Conservation (phyloP, 2,797 vertebrate species). For the Ctenopoma kingsleyae region DNA sequence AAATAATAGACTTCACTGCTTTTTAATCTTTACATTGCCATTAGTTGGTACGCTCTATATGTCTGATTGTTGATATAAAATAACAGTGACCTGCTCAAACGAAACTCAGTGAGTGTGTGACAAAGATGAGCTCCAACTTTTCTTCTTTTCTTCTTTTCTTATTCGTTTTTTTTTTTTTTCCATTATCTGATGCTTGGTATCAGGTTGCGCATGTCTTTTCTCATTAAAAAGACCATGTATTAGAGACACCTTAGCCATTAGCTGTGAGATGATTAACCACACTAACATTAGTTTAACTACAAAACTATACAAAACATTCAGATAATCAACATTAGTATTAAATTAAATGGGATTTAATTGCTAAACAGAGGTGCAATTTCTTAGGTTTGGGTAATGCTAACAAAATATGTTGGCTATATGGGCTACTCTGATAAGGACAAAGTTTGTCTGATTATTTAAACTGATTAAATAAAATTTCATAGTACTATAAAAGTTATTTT, state of each 20-base stretch:
- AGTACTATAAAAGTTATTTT: neutral
- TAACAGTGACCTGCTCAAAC: too few relatives aligned
- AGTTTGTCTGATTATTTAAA: neutral
- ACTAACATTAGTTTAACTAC: neutral
- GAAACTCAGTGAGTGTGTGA: too few relatives aligned
- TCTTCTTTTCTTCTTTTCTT: too few relatives aligned
- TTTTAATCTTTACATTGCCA: too few relatives aligned
- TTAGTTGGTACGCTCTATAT: too few relatives aligned
- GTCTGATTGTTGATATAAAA: too few relatives aligned
- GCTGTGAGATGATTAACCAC: neutral
- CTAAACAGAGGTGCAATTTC: neutral
- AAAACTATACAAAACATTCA: neutral
- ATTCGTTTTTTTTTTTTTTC: neutral
- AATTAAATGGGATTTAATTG: neutral
- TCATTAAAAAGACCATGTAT: neutral
- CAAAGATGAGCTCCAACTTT: neutral
- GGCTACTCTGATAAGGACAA: too few relatives aligned
- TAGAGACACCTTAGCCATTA: neutral
- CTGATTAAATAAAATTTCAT: too few relatives aligned
- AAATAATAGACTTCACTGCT: too few relatives aligned
- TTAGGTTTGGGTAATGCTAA: neutral
- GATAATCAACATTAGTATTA: neutral
- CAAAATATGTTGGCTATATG: too few relatives aligned
- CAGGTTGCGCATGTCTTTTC: neutral
- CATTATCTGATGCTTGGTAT: neutral